These are phyloP conservation scores for Mormoops blainvillei DNA, from an alignment of 2,113 vertebrate species.

Conservation along the genomic window DNA sequence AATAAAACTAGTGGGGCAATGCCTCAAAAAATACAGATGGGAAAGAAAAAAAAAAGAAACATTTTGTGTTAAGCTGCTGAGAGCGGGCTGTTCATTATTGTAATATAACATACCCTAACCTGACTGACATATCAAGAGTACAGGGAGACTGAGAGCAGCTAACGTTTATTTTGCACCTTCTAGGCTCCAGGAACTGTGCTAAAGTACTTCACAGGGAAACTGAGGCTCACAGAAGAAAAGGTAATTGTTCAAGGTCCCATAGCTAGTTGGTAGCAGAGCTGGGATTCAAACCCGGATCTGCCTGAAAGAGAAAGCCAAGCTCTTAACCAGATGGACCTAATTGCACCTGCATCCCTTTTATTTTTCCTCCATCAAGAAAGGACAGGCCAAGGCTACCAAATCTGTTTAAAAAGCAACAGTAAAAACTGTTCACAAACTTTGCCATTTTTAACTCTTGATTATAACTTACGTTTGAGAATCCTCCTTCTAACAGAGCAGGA, in stretches of 20 bases:
- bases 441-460: neutral
- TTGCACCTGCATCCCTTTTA: neutral
- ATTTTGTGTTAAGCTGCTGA: neutral
- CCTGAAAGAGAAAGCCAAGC: neutral
- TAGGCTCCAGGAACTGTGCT: neutral
- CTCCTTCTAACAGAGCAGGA: neutral
- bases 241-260: neutral
- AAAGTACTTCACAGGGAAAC: neutral
- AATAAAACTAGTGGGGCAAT: rapidly evolving
- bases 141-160: neutral
- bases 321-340: neutral
- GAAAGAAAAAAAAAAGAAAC: neutral
- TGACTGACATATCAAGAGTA: neutral
- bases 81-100: neutral
- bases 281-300: neutral
- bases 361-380: neutral
- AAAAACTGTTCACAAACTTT: neutral
- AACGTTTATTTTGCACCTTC: neutral
- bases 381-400: neutral
- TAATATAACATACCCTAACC: too few relatives aligned
- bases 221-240: neutral
- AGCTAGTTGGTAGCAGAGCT: neutral
- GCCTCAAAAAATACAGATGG: neutral
- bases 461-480: neutral
- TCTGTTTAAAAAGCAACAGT: neutral